Conservation (phyloP, 2,888 invertebrate genomes). For the Philereme transversata region DNA sequence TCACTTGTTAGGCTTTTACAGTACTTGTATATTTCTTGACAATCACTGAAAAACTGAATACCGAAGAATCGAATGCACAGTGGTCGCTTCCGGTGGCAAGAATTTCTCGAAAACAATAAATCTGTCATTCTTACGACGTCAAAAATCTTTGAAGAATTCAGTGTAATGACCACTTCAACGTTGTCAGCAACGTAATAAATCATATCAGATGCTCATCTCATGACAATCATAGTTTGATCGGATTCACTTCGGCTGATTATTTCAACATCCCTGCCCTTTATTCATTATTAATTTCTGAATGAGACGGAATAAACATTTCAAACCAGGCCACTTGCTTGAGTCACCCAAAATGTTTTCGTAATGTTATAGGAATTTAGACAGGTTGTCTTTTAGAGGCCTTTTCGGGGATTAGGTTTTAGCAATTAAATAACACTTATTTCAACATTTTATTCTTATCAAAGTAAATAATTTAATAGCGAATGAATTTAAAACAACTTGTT, state of each 20-base stretch:
- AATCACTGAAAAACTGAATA: not conserved
- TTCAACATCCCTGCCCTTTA: slow-evolving; percentile 1
- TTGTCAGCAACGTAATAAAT: slow-evolving; percentile 21
- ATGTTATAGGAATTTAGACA: slow-evolving; percentile 51
- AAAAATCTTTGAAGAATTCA: slow-evolving; percentile 23
- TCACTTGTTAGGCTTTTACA: slow-evolving; percentile 42
- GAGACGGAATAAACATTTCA: not conserved
- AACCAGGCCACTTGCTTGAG: slow-evolving; percentile 14
- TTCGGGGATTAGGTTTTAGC: slow-evolving; percentile 47
- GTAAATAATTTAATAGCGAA: slow-evolving; percentile 18
- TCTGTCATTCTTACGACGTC: slow-evolving; percentile 18
- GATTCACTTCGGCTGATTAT: slow-evolving; percentile 14
- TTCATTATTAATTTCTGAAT: slow-evolving; percentile 1
- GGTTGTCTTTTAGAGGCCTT: slow-evolving; percentile 53
- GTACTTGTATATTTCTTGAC: slow-evolving; percentile 20
- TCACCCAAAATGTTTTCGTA: slow-evolving; percentile 39
- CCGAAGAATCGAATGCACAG: not conserved
- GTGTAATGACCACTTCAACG: slow-evolving; percentile 12
- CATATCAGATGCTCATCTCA: slow-evolving; percentile 16
- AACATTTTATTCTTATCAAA: slow-evolving; percentile 15
- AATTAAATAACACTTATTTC: slow-evolving; percentile 32
- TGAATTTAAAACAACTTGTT: slow-evolving; percentile 18
- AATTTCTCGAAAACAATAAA: slow-evolving; percentile 26
- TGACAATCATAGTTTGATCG: slow-evolving; percentile 10
- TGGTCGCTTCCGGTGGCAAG: slow-evolving; percentile 20